phyloP scores from a whole-genome alignment of 2,797 vertebrate species.

The Peromyscus attwateri region DNA sequence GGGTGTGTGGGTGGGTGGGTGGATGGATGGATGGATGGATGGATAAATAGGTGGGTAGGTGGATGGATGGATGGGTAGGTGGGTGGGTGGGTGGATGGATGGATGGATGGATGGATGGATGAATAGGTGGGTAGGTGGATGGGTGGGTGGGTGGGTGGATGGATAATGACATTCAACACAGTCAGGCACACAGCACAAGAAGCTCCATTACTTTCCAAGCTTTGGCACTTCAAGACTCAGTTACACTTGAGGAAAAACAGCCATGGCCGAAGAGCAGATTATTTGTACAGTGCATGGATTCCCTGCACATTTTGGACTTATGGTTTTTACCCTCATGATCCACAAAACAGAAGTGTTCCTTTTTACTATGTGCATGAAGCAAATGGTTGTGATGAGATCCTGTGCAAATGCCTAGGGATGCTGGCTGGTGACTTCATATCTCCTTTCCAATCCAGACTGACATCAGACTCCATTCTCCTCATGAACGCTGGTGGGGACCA shows the following conservation, averaged over 20 bases:
- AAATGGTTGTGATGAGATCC: not conserved
- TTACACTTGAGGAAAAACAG: not conserved
- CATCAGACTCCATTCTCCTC: not conserved
- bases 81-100: not conserved
- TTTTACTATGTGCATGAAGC: not conserved
- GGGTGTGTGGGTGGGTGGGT: too few relatives aligned
- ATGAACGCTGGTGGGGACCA: not conserved
- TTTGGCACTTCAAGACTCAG: not conserved
- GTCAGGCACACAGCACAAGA: rapidly evolving
- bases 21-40: not conserved
- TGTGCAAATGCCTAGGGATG: not conserved
- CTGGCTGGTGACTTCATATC: not conserved
- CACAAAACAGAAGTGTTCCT: not conserved
- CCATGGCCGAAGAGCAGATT: not conserved
- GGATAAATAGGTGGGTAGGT: too few relatives aligned
- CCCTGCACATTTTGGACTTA: not conserved
- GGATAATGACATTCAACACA: not conserved
- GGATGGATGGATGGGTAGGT: not conserved
- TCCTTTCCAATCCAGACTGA: not conserved
- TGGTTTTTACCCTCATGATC: not conserved
- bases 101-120: not conserved
- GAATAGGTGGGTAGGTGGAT: too few relatives aligned
- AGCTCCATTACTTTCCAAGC: not conserved
- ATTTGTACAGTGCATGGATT: not conserved
- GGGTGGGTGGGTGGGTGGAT: not conserved